Base-by-base conservation (phyloP, 2,888 invertebrate species). In the Campopleginae sp. region DNA sequence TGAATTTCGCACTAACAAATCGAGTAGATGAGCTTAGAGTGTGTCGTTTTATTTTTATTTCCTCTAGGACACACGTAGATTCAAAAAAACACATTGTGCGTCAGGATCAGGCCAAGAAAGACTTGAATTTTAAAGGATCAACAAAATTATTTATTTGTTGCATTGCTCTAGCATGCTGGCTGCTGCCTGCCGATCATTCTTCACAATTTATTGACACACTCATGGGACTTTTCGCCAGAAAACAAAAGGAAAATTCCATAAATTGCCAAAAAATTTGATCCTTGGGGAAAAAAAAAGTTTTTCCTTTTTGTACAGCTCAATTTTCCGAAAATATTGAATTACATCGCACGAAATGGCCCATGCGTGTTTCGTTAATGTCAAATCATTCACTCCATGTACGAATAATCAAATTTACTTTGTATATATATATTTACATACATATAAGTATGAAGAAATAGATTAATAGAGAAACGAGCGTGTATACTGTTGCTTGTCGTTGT, bases 81-180 rank as follows among this genome's bases (percentile, higher is more conserved):
- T 23, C 58, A 61, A 76, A 79, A 14, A 19, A 72, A n/a, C 65
- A 65, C 38, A 38, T 58, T 61, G 31, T 38, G 54, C 79, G 42
- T 65, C 48, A 77, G 17, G 63, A 68, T 44, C 48, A 68, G 44
- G 48, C 42, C n/a, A 48, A 27, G 58, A 44, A 71, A 51, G 58
- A 42, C 70, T 54, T 74, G 31, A 63, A 66, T 70, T 58, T 51
- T 78, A 77, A 76, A 74, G 80, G 84, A 86, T 86, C 80, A 87
- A 86, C 86, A 86, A 89, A 76, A 89, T 90, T 89, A 89, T 89
- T 90, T 92, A 88, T 91, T 90, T 91, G 89, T 91, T 93, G 93
- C 91, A 91, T 92, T 87, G 91, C 92, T 91, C 90, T 90, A 92
- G 93, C 93, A 93, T 93, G 93, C 89, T 92, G 93, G 92, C 92